Conservation (phyloP, 2,797 vertebrate genomes). For the Sebastes aleutianus region DNA sequence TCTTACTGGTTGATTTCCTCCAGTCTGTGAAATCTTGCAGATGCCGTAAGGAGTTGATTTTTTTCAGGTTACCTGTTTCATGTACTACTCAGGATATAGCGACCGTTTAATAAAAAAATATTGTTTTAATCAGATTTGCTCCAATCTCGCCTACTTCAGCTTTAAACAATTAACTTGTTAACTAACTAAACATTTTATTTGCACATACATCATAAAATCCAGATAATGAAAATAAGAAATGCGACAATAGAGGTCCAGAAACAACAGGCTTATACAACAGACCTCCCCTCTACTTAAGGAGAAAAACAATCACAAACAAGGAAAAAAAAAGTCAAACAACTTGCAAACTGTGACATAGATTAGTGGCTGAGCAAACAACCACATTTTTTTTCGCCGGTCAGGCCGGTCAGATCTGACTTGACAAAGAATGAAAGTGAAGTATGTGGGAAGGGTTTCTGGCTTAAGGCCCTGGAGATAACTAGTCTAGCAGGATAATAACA, state of each 20-base stretch:
- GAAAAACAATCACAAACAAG: not conserved
- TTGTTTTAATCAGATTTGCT: too few relatives aligned
- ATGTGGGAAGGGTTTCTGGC: not conserved
- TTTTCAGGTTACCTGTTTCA: too few relatives aligned
- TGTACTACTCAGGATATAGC: too few relatives aligned
- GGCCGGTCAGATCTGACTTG: not conserved
- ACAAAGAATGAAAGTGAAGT: fast-evolving
- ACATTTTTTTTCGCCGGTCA: not conserved
- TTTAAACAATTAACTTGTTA: not conserved
- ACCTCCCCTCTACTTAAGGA: not conserved
- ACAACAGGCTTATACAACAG: not conserved
- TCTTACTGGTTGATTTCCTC: too few relatives aligned
- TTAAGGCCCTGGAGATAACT: too few relatives aligned
- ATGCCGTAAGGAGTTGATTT: too few relatives aligned
- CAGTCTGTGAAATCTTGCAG: too few relatives aligned
- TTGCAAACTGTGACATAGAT: not conserved
- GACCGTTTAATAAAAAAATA: too few relatives aligned
- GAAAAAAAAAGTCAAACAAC: not conserved
- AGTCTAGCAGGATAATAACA: not conserved
- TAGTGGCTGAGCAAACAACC: not conserved
- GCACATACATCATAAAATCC: not conserved
- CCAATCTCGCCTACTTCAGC: too few relatives aligned
- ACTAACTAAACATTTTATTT: not conserved
- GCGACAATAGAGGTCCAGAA: not conserved
- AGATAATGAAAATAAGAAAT: not conserved